phyloP scores from a whole-genome alignment of 2,113 vertebrate species.

The Halcyon senegalensis region DNA sequence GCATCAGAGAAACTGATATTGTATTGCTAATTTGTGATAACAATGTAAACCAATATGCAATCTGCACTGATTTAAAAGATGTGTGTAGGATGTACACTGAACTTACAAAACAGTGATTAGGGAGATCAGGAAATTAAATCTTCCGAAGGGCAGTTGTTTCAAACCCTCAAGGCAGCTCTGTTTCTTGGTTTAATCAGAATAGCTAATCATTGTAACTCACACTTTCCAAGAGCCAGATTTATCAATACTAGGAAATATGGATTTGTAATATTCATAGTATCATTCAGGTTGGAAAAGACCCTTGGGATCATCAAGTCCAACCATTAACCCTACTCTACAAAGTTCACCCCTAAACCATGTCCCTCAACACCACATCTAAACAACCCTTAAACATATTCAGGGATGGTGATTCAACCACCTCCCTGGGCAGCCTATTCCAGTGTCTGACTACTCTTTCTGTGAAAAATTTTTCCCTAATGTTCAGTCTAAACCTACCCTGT shows the following conservation, averaged over 20 bases:
- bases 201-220: not conserved
- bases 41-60: not conserved
- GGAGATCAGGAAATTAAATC: conserved; percentile 32
- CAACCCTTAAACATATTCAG: no score
- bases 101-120: conserved; percentile 22
- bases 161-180: conserved; percentile 1
- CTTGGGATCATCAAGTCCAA: no score
- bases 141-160: not conserved
- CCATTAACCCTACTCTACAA: no score
- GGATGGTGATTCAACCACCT: no score
- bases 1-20: conserved; percentile 51
- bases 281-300: no score
- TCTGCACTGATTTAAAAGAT: conserved; percentile 22
- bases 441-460: no score
- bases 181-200: conserved; percentile 41
- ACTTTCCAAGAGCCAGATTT: not conserved
- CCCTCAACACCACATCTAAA: no score
- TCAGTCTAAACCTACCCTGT: no score
- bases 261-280: not conserved
- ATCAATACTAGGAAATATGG: not conserved
- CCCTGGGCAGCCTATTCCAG: no score
- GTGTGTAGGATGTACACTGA: not conserved
- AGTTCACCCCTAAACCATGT: no score
- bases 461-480: no score
- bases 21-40: conserved; percentile 44